Evolutionary conservation across 2,888 invertebrate genomes (phyloP), one percentile per base, ranked within the genome.

Genomic region (Calliopum simillimum): DNA sequence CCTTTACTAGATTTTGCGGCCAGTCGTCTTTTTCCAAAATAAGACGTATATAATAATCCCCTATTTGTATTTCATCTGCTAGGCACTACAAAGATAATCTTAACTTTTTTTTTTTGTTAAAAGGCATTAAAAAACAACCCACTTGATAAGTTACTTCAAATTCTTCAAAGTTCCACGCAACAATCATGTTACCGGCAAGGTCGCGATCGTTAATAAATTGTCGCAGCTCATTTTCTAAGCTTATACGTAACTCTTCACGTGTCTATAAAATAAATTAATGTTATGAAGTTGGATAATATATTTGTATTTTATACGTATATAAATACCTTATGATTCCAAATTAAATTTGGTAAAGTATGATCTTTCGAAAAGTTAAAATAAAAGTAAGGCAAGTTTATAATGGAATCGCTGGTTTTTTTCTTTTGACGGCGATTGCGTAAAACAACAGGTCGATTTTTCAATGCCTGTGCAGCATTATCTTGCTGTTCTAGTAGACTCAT

Each of bases 161-260:
- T 87, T 99, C 99, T 51, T 94, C 92, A 88, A 99, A 97, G 88
- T 99, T 99, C 99, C 99, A 99, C 0, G 98, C 95, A 0, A 95
- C 94, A 33, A 95, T 88, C 64, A 90, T 89, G 25, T 90, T 89
- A 25, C 94, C 93, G 21, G 94, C 93, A 75, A 97, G 89, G 81
- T 99, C 98, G 74, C 96, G 92, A 87, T 98, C 98, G 4, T 92
- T 91, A 0, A 91, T 90, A 86, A 99, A 97, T 70, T 94, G 93
- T 56, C 97, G 90, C 66, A 98, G 90, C 86, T 99, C 99, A 84
- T 94, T 95, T 83, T 98, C 97, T 73, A 99, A 88, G 1, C 95
- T 94, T 82, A 94, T 94, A 74, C 96, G 90, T 67, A 99, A 88
- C 85, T 99, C 99, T 86, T 98, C 98, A 63, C 99, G 89, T 0